phyloP scores from a whole-genome alignment of 2,888 invertebrate genomes.

The Lasioglossum figueresi region DNA sequence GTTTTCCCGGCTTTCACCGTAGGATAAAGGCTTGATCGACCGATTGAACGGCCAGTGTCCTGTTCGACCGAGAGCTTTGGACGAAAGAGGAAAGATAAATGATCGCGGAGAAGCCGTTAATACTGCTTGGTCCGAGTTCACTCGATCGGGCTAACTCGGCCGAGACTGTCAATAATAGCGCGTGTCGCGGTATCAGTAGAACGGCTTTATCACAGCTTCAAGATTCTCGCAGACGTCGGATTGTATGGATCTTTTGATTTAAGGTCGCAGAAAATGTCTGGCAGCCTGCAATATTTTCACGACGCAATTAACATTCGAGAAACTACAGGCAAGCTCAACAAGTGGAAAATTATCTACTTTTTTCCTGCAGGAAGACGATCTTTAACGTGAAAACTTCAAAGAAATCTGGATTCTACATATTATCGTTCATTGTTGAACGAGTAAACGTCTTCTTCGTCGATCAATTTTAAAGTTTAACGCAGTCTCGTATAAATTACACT shows the following conservation, averaged over 20 bases:
- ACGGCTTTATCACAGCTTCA: not conserved
- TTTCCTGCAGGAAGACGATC: too few relatives aligned
- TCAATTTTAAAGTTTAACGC: too few relatives aligned
- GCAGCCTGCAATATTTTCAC: not conserved
- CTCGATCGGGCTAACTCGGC: constrained; percentile 6
- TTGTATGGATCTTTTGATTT: not conserved
- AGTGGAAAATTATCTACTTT: too few relatives aligned
- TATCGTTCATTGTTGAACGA: too few relatives aligned
- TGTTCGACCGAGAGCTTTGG: constrained; percentile 4
- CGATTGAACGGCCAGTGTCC: constrained; percentile 9
- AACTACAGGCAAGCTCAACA: too few relatives aligned
- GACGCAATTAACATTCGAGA: not conserved
- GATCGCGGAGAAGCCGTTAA: constrained; percentile 10
- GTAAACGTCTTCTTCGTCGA: too few relatives aligned
- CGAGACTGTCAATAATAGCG: not conserved
- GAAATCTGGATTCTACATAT: too few relatives aligned
- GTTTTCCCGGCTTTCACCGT: constrained; percentile 7
- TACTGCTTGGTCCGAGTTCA: constrained; percentile 1
- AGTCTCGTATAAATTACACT: too few relatives aligned
- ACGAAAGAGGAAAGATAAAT: constrained; percentile 9
- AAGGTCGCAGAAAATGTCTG: not conserved
- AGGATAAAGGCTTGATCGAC: constrained; percentile 11
- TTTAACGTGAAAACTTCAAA: too few relatives aligned
- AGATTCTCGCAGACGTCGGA: not conserved
- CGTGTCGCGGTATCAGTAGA: not conserved